Conservation (phyloP, 2,113 vertebrate genomes). For the pig (Sus scrofa) region DNA sequence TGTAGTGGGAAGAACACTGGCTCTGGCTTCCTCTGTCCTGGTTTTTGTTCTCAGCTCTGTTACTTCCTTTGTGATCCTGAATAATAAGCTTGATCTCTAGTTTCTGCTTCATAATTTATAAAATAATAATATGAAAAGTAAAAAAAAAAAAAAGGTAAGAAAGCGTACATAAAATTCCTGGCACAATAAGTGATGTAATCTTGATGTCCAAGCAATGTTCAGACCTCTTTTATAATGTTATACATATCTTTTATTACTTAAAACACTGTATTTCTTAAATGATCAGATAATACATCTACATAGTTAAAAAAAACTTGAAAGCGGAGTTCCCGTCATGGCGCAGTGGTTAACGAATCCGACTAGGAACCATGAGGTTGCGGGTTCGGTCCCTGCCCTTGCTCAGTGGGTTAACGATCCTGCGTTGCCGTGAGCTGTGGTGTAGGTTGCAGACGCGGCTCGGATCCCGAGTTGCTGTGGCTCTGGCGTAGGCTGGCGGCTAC, state of each 20-base stretch:
- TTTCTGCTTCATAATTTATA: conserved; percentile 44
- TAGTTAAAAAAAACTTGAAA: neutral
- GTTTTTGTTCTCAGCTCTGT: conserved; percentile 1
- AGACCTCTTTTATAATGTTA: neutral
- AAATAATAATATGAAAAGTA: conserved; percentile 18
- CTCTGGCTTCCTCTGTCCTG: neutral
- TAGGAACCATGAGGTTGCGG: too few species aligned
- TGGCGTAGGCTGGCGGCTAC: too few species aligned
- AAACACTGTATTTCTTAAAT: neutral
- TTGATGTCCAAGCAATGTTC: neutral
- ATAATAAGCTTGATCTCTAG: neutral
- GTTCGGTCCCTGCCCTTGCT: too few species aligned
- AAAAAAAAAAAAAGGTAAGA: too few species aligned
- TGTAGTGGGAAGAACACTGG: neutral
- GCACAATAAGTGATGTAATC: neutral
- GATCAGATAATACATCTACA: neutral
- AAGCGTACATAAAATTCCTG: neutral
- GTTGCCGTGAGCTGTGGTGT: too few species aligned
- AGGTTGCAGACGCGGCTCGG: too few species aligned
- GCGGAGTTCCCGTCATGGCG: too few species aligned
- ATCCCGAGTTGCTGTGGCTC: too few species aligned
- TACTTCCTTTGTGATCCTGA: neutral
- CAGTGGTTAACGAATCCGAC: too few species aligned
- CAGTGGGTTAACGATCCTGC: too few species aligned
- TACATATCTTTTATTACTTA: neutral